phyloP scores from a whole-genome alignment of 1,140 invertebrate species.

The Papilio aristodemus region DNA sequence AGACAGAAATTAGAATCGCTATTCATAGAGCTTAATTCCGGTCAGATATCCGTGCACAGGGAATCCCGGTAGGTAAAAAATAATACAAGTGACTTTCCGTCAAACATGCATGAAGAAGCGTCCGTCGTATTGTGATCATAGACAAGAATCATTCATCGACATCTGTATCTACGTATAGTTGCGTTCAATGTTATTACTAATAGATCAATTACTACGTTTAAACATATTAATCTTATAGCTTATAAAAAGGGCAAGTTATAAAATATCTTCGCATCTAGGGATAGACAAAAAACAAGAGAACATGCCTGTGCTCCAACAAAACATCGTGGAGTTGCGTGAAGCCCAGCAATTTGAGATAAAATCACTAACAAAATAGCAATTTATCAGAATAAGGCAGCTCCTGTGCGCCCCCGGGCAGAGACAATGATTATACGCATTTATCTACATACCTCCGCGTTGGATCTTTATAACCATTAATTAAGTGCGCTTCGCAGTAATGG shows the following conservation, averaged over 20 bases:
- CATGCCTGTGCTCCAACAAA: not conserved
- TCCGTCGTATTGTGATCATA: too few species aligned
- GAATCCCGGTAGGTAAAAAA: too few species aligned
- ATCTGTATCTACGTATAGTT: too few species aligned
- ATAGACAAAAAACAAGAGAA: conserved; percentile 16
- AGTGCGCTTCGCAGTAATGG: conserved; percentile 33
- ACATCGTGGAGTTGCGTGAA: conserved; percentile 22
- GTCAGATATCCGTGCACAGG: too few species aligned
- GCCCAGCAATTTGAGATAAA: conserved; percentile 35
- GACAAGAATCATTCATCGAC: too few species aligned
- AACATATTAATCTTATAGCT: conserved; percentile 3
- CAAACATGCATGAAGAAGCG: too few species aligned
- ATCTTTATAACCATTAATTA: conserved; percentile 39
- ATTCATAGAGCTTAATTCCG: too few species aligned
- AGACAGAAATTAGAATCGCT: too few species aligned
- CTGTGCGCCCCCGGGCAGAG: conserved; percentile 37
- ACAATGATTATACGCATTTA: conserved; percentile 40
- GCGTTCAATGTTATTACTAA: too few species aligned
- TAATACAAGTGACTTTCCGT: too few species aligned
- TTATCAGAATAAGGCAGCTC: conserved; percentile 42
- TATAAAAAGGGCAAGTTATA: conserved; percentile 3
- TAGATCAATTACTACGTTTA: not conserved
- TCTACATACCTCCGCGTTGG: conserved; percentile 42
- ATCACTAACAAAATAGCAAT: conserved; percentile 42
- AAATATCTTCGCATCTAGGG: not conserved